Conservation (phyloP, 2,888 invertebrate species). For the Eucera pruinosa region DNA sequence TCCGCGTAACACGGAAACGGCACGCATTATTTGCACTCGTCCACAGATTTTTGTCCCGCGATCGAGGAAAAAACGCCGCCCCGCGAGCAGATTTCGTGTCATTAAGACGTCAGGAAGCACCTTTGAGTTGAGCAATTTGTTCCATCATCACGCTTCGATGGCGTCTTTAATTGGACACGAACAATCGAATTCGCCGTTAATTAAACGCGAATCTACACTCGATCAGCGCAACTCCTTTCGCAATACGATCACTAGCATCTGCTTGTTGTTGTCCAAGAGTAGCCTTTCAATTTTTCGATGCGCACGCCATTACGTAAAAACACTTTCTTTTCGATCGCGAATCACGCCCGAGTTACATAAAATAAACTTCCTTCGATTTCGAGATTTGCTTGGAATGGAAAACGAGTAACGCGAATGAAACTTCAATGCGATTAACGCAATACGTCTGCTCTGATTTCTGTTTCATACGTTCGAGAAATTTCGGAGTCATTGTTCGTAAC, state of each 20-base stretch:
- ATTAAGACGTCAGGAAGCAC: conserved; percentile 25
- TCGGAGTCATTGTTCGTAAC: conserved; percentile 16
- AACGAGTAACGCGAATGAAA: not conserved
- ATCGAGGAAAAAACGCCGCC: conserved; percentile 45
- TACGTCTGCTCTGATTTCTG: not conserved
- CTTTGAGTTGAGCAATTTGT: conserved; percentile 11
- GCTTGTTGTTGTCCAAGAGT: not conserved
- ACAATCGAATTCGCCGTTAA: conserved; percentile 29
- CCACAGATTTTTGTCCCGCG: conserved; percentile 69
- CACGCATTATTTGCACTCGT: conserved; percentile 51
- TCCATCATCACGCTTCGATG: conserved; percentile 5
- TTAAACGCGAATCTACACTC: conserved; percentile 16
- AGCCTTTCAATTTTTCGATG: conserved; percentile 24
- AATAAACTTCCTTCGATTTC: conserved; percentile 16
- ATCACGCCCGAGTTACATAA: conserved; percentile 27
- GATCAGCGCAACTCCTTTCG: conserved; percentile 13
- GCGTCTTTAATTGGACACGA: conserved; percentile 24
- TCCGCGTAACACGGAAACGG: conserved; percentile 40
- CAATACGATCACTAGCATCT: not conserved
- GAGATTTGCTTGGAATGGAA: not conserved
- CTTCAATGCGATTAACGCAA: not conserved
- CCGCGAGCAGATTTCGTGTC: conserved; percentile 25
- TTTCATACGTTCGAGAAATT: conserved; percentile 6
- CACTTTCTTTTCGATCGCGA: conserved; percentile 36
- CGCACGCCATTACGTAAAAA: conserved; percentile 38